A percentile compares a stretch with the other conserved stretches of the same genome.
Conservation (phyloP, 2,113 vertebrate genomes). For the Tragulus kanchil region DNA sequence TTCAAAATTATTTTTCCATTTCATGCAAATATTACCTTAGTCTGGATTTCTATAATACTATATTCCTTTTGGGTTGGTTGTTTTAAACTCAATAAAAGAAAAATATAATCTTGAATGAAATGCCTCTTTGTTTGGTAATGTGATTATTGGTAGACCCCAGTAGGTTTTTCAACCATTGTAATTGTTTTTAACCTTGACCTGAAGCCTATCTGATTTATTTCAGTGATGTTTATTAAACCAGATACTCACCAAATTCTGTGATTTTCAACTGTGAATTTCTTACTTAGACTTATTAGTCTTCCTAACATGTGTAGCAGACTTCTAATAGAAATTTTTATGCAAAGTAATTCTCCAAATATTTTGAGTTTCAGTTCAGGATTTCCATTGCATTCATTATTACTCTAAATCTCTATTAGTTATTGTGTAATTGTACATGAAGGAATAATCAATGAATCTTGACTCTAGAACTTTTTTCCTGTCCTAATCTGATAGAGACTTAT, state of each 20-base stretch:
- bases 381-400: neutral
- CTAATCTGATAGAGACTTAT: neutral
- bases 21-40: neutral
- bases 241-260: neutral
- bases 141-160: neutral
- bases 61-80: neutral
- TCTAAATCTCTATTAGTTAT: neutral
- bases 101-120: neutral
- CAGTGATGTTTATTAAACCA: neutral
- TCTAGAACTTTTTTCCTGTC: neutral
- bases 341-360: neutral
- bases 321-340: neutral
- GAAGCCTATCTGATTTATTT: neutral
- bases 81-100: neutral
- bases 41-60: neutral
- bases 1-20: conserved; percentile 21
- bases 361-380: neutral
- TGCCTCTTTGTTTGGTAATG: neutral
- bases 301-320: neutral
- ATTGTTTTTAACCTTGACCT: neutral
- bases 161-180: neutral
- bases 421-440: neutral
- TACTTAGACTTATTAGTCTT: neutral
- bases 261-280: conserved; percentile 22
- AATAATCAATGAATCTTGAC: neutral